phyloP scores from a whole-genome alignment of 2,113 vertebrate species.

The Cephalopholis sonnerati region DNA sequence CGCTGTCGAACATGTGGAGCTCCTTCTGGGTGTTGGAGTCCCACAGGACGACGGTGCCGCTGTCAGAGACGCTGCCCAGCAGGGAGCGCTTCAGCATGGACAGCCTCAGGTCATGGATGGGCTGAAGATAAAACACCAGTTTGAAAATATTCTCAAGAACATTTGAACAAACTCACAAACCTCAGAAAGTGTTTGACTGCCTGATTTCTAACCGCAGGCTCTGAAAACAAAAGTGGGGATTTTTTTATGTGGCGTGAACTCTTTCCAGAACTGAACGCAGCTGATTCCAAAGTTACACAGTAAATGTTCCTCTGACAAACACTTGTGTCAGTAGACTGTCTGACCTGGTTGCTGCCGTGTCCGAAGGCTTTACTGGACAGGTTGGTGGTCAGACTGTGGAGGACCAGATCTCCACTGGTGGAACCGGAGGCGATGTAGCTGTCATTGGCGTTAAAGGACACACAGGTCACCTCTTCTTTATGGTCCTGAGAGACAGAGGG shows the following conservation, averaged over 20 bases:
- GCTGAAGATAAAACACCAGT: constrained; percentile 76
- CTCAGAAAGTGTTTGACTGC: too few species aligned
- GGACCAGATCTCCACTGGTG: constrained; percentile 93
- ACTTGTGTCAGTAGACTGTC: not conserved
- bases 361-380: constrained; percentile 93
- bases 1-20: constrained; percentile 89
- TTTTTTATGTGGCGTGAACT: too few species aligned
- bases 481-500: constrained; percentile 88
- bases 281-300: too few species aligned
- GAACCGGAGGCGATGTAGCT: constrained; percentile 94
- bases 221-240: too few species aligned
- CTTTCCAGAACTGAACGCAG: too few species aligned
- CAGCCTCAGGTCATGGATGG: constrained; percentile 92
- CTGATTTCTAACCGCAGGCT: too few species aligned
- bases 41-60: constrained; percentile 94
- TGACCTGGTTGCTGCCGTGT: constrained; percentile 91
- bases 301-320: not conserved
- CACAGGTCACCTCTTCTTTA: constrained; percentile 92
- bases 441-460: constrained; percentile 94
- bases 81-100: constrained; percentile 93
- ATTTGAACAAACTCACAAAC: too few species aligned
- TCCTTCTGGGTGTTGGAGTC: constrained; percentile 93
- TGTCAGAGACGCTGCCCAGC: constrained; percentile 93
- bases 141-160: too few species aligned
- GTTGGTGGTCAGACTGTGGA: constrained; percentile 95